A percentile compares a stretch with the other conserved stretches of the same genome.
These are phyloP conservation scores for Myotis planiceps DNA, from an alignment of 2,797 vertebrate genomes.

Conservation along the genomic window DNA sequence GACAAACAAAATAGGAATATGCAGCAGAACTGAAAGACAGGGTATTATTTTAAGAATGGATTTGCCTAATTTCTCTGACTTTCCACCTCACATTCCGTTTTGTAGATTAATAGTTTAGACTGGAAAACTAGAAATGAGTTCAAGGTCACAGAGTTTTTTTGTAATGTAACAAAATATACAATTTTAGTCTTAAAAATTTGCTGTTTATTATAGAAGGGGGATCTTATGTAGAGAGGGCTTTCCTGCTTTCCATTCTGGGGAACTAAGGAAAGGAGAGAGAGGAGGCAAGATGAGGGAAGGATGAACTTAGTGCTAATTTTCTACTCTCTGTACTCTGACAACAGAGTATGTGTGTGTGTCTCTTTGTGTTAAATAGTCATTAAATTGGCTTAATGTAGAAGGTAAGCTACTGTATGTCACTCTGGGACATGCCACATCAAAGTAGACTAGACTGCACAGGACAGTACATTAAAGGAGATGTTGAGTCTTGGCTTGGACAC, in stretches of 20 bases:
- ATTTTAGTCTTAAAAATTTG: background rate
- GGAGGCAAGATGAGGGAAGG: background rate
- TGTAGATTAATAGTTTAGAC: background rate
- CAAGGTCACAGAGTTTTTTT: background rate
- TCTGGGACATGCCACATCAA: background rate
- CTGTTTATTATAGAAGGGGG: background rate
- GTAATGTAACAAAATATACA: background rate
- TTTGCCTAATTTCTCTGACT: constrained; percentile 30
- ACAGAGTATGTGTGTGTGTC: background rate
- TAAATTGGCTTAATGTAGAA: background rate
- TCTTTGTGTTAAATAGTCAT: background rate
- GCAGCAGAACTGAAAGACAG: background rate
- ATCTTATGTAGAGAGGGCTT: background rate
- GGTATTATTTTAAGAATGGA: background rate
- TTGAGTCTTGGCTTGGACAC: background rate
- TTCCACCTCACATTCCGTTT: background rate
- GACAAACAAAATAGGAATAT: background rate
- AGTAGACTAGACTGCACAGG: background rate
- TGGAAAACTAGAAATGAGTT: background rate
- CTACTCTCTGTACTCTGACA: background rate
- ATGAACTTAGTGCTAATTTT: background rate
- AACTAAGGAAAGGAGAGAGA: background rate
- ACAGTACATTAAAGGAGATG: background rate
- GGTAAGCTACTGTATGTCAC: background rate
- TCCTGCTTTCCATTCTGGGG: background rate